These are phyloP conservation scores for Zosterops borbonicus DNA, from an alignment of 2,113 vertebrate genomes.

Conservation along the genomic window DNA sequence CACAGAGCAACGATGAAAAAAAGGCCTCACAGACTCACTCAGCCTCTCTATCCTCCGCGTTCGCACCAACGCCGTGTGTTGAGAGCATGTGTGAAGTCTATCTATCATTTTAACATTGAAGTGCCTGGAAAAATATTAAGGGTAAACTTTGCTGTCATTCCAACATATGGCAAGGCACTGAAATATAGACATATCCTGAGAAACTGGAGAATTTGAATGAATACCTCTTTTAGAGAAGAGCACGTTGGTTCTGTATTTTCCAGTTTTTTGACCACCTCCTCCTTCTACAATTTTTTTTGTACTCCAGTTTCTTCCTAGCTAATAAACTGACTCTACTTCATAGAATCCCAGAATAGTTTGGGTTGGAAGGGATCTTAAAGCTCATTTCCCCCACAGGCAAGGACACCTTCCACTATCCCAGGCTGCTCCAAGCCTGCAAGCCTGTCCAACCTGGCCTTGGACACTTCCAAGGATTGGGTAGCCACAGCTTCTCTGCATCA, in stretches of 20 bases:
- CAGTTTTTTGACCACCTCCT: neutral
- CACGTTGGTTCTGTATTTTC: neutral
- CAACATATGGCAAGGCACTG: constrained; percentile 56
- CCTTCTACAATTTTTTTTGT: neutral
- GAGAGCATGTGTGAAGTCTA: constrained; percentile 57
- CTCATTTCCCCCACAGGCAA: neutral
- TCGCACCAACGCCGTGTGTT: neutral
- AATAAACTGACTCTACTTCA: neutral
- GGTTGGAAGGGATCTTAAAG: neutral
- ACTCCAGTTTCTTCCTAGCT: neutral
- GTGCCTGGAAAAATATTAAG: constrained; percentile 56
- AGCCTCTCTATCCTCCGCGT: neutral
- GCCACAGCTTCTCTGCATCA: neutral
- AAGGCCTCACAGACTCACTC: constrained; percentile 12
- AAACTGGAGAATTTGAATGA: constrained; percentile 22
- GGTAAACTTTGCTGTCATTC: constrained; percentile 46
- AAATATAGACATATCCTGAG: constrained; percentile 23
- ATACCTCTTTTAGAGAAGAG: neutral
- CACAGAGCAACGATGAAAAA: neutral
- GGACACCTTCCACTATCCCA: neutral
- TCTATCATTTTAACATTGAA: constrained; percentile 54
- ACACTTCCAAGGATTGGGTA: neutral
- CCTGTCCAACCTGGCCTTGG: fast-evolving
- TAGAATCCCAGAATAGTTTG: neutral
- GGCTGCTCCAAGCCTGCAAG: neutral